Conservation (phyloP, 2,888 invertebrate genomes). For the Apocheima hispidaria region DNA sequence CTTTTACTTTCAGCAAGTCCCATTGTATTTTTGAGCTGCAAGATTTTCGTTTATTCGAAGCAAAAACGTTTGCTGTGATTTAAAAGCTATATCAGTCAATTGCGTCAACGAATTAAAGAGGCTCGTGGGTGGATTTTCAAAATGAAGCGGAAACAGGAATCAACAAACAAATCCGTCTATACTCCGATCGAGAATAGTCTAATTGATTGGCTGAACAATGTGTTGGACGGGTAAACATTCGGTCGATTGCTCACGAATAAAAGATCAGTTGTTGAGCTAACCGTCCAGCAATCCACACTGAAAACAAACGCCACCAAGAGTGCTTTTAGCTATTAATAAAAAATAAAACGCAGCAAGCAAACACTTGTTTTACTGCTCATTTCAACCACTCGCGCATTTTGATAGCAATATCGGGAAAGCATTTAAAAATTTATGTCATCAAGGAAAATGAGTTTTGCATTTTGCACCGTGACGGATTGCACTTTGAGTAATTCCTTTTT, state of each 20-base stretch:
- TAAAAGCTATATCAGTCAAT: conserved; percentile 15
- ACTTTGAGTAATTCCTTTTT: conserved; percentile 62
- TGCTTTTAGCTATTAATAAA: conserved; percentile 67
- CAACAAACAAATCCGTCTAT: conserved; percentile 37
- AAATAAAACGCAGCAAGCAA: conserved; percentile 56
- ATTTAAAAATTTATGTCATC: conserved; percentile 61
- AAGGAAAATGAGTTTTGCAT: conserved; percentile 45
- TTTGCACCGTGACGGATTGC: conserved; percentile 64
- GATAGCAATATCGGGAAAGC: conserved; percentile 58
- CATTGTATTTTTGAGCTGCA: conserved; percentile 29
- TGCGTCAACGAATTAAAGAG: conserved; percentile 28
- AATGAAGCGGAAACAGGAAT: conserved; percentile 37
- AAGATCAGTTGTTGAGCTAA: conserved; percentile 66
- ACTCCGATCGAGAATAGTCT: conserved; percentile 52
- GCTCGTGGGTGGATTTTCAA: conserved; percentile 35
- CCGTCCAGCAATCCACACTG: conserved; percentile 47
- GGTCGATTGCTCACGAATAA: conserved; percentile 69
- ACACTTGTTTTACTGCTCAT: conserved; percentile 58
- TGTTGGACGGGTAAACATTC: conserved; percentile 58
- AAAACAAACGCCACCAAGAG: conserved; percentile 63
- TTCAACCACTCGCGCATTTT: conserved; percentile 61
- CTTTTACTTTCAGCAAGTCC: conserved; percentile 45
- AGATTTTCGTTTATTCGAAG: conserved; percentile 11
- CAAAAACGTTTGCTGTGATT: neutral
- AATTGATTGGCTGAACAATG: conserved; percentile 60